phyloP scores from a whole-genome alignment of 1,140 invertebrate species.

The Bactericera cockerelli region DNA sequence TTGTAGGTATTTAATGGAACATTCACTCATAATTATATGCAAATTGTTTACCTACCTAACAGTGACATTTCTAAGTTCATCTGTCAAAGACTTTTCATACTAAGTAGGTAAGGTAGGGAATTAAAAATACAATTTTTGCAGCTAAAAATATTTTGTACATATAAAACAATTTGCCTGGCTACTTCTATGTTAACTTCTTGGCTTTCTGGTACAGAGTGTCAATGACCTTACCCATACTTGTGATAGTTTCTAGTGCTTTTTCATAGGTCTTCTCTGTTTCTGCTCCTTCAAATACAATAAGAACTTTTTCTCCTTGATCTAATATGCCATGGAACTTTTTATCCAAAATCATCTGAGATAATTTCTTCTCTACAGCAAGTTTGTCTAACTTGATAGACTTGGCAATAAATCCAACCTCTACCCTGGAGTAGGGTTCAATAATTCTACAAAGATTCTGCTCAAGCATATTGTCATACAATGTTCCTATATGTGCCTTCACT shows the following conservation, averaged over 20 bases:
- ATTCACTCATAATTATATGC: too few relatives aligned
- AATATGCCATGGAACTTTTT: slow-evolving; percentile 93
- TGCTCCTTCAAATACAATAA: slow-evolving; percentile 93
- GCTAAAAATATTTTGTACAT: slow-evolving; percentile 1
- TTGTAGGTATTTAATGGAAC: too few relatives aligned
- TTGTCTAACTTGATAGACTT: slow-evolving; percentile 74
- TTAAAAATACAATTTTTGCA: too few relatives aligned
- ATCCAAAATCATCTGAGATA: slow-evolving; percentile 99
- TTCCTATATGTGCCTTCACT: slow-evolving; percentile 87
- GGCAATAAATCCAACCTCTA: slow-evolving; percentile 67
- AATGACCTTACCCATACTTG: slow-evolving; percentile 97
- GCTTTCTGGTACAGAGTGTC: slow-evolving; percentile 97
- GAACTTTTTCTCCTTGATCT: slow-evolving; percentile 92
- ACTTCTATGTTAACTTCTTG: slow-evolving; percentile 80
- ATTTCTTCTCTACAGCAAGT: slow-evolving; percentile 90
- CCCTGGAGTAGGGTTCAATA: slow-evolving; percentile 95
- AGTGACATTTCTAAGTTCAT: too few relatives aligned
- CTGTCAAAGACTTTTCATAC: too few relatives aligned
- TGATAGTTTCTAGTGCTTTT: slow-evolving; percentile 90
- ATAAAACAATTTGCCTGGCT: neutral
- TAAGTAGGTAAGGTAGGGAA: too few relatives aligned
- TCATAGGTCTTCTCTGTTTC: slow-evolving; percentile 94
- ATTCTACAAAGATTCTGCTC: slow-evolving; percentile 98
- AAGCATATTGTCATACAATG: slow-evolving; percentile 94
- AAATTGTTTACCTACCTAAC: too few relatives aligned